Evolutionary conservation across 2,113 vertebrate genomes (phyloP).

Genomic region (Zosterops hypoxanthus): DNA sequence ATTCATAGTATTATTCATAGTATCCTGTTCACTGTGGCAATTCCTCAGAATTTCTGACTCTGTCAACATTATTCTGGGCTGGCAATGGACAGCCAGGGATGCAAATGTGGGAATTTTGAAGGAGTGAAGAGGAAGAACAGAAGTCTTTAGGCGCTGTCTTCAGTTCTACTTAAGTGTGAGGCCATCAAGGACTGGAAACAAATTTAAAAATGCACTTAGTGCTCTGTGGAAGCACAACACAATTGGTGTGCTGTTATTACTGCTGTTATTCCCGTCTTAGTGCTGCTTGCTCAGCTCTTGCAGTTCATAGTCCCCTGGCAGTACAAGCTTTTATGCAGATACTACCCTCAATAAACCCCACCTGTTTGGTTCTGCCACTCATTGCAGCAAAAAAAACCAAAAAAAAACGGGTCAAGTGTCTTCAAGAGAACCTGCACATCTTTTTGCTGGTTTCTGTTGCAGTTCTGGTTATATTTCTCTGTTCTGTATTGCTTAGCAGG

Average conservation of each 20-base stretch:
- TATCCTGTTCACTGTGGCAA: background rate
- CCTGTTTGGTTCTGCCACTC: background rate
- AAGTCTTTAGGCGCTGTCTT: background rate
- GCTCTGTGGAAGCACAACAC: background rate
- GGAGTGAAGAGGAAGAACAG: background rate
- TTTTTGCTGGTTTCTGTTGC: background rate
- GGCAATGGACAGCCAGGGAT: background rate
- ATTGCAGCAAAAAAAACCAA: background rate
- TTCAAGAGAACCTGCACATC: background rate
- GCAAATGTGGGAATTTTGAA: background rate
- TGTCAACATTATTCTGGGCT: background rate
- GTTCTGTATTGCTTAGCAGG: background rate
- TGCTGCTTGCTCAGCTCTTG: background rate
- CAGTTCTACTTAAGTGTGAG: background rate
- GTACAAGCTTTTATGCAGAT: background rate
- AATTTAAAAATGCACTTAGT: background rate
- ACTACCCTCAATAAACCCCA: background rate
- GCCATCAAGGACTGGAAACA: background rate
- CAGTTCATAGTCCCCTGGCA: background rate
- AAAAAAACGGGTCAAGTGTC: background rate
- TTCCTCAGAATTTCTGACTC: background rate
- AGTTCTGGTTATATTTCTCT: background rate
- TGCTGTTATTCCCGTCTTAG: background rate
- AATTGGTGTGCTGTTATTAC: background rate
- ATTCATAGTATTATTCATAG: background rate